A percentile compares a stretch with the other conserved stretches of the same genome.
Conservation (phyloP, 2,113 vertebrate species). For the Oriolus oriolus region DNA sequence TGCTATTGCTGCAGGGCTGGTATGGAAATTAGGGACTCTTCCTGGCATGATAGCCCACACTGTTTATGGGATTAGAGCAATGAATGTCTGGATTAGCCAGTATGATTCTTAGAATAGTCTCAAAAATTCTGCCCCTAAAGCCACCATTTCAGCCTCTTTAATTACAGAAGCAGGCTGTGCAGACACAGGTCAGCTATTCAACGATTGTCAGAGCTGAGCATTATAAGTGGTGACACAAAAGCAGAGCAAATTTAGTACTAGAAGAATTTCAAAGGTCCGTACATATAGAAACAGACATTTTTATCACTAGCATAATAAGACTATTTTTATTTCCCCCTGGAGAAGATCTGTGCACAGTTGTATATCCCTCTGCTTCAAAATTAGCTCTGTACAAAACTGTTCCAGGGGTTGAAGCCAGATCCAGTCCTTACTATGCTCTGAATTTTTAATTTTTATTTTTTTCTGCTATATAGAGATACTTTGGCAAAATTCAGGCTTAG, state of each 20-base stretch:
- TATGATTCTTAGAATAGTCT: background rate
- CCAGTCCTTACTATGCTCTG: background rate
- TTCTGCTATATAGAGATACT: background rate
- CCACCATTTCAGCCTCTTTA: background rate
- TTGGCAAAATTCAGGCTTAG: background rate
- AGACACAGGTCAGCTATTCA: background rate
- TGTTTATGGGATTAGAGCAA: background rate
- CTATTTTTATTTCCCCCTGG: background rate
- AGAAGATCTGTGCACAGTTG: background rate
- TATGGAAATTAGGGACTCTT: constrained; percentile 16
- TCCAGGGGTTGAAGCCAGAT: background rate
- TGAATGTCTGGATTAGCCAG: background rate
- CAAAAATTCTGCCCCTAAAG: background rate
- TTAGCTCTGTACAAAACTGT: background rate
- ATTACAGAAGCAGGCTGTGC: background rate
- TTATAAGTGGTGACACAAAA: background rate
- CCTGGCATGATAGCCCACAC: background rate
- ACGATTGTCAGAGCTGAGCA: background rate
- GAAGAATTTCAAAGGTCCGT: background rate
- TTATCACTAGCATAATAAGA: background rate
- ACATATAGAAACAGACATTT: constrained; percentile 1
- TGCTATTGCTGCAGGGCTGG: background rate
- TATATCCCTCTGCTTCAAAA: background rate
- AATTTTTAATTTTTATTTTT: background rate
- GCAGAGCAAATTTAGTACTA: background rate